Conservation (phyloP, 2,888 invertebrate genomes). For the Calephelis perditalis region DNA sequence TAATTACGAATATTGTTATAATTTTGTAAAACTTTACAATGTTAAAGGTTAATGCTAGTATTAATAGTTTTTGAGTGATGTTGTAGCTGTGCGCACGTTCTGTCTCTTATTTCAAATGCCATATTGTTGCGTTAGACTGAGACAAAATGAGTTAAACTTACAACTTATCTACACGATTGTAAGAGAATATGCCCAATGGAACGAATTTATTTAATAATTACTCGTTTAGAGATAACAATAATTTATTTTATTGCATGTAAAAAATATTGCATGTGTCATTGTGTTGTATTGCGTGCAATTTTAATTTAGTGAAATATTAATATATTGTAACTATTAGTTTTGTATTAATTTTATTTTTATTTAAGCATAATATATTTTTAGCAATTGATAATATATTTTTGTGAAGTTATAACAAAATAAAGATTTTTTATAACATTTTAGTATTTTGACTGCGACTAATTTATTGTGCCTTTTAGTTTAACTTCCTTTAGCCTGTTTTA, state of each 20-base stretch:
- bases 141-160: too few species aligned
- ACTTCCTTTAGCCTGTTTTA: too few species aligned
- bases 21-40: not conserved
- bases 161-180: not conserved
- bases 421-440: slow-evolving; percentile 1
- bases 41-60: not conserved
- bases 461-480: not conserved
- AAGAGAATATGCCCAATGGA: slow-evolving; percentile 2
- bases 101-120: too few species aligned
- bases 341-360: not conserved
- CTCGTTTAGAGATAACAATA: slow-evolving; percentile 2
- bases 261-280: slow-evolving; percentile 3
- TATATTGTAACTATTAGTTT: slow-evolving; percentile 2
- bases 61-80: too few species aligned
- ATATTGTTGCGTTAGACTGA: too few species aligned
- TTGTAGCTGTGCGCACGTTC: too few species aligned
- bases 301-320: not conserved
- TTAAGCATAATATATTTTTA: slow-evolving; percentile 8
- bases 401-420: slow-evolving; percentile 8
- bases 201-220: not conserved
- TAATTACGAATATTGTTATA: not conserved
- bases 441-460: slow-evolving; percentile 6
- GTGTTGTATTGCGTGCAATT: slow-evolving; percentile 8
- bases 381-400: slow-evolving; percentile 3
- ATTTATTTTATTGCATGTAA: slow-evolving; percentile 13